A percentile compares a stretch with the other conserved stretches of the same genome.
These are phyloP conservation scores for Cranoglanis bouderius DNA, from an alignment of 2,113 vertebrate genomes.

Conservation along the genomic window DNA sequence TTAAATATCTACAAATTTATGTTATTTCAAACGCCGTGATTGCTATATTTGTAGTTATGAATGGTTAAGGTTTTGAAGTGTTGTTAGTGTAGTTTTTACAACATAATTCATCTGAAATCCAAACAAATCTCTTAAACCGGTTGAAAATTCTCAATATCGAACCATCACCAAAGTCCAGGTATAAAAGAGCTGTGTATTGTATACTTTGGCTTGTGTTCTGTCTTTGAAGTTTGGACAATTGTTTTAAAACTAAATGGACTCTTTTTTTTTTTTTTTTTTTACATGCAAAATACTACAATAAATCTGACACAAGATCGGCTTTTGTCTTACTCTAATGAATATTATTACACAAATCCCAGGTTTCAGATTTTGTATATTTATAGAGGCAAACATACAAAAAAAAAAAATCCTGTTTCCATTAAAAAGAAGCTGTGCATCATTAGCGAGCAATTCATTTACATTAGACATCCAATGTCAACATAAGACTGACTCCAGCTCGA, in stretches of 20 bases:
- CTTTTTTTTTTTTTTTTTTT: no score
- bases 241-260: neutral
- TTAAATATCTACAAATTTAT: no score
- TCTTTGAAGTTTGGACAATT: neutral
- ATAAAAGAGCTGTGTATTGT: neutral
- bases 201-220: neutral
- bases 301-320: neutral
- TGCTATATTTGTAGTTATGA: neutral
- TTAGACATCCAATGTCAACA: slow-evolving; percentile 34
- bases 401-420: neutral
- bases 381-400: neutral
- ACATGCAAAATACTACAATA: neutral
- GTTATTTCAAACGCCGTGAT: neutral
- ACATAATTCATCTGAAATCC: neutral
- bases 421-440: slow-evolving; percentile 39
- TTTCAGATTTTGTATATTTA: neutral
- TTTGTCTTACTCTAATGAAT: neutral
- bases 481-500: slow-evolving; percentile 11
- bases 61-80: neutral
- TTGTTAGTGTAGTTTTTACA: neutral
- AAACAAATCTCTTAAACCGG: neutral
- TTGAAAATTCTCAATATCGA: neutral
- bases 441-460: slow-evolving; percentile 43
- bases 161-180: neutral
- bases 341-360: neutral